Evolutionary conservation across 2,797 vertebrate species (phyloP).

Genomic region (Cacajao melanocephalus): DNA sequence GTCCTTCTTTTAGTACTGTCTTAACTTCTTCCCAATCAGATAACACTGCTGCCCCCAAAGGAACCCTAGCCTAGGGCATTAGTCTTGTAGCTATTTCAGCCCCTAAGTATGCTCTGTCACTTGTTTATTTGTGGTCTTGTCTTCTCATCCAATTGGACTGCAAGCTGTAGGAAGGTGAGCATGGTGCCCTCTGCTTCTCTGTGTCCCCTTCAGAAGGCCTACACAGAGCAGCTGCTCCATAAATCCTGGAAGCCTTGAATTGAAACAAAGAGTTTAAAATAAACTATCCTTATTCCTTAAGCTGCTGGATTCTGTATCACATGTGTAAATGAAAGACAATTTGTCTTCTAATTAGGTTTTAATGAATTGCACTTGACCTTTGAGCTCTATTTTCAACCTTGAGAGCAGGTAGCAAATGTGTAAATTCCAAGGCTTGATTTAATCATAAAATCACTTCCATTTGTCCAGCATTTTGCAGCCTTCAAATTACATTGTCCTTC

Average conservation of each 20-base stretch:
- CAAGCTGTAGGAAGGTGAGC: not conserved
- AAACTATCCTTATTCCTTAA: constrained; percentile 53
- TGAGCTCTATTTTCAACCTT: constrained; percentile 63
- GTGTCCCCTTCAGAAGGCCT: not conserved
- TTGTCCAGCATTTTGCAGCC: not conserved
- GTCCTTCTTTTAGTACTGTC: not conserved
- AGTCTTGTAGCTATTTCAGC: not conserved
- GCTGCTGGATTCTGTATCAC: constrained; percentile 54
- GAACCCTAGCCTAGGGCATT: not conserved
- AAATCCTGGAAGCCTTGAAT: constrained; percentile 45
- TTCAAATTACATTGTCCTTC: constrained; percentile 1
- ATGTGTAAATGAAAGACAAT: constrained; percentile 62
- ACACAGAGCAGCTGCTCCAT: not conserved
- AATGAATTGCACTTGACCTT: constrained; percentile 74
- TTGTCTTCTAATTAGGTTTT: constrained; percentile 74
- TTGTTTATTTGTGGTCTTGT: not conserved
- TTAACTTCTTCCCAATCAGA: constrained; percentile 4
- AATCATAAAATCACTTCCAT: constrained; percentile 66
- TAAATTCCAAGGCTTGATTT: constrained; percentile 64
- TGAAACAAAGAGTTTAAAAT: constrained; percentile 53
- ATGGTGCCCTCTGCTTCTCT: not conserved
- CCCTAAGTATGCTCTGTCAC: not conserved
- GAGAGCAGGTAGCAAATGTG: constrained; percentile 38
- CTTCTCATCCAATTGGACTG: not conserved
- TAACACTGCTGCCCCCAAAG: not conserved